Evolutionary conservation across 2,797 vertebrate genomes (phyloP).

Genomic region (Intellagama lesueurii): DNA sequence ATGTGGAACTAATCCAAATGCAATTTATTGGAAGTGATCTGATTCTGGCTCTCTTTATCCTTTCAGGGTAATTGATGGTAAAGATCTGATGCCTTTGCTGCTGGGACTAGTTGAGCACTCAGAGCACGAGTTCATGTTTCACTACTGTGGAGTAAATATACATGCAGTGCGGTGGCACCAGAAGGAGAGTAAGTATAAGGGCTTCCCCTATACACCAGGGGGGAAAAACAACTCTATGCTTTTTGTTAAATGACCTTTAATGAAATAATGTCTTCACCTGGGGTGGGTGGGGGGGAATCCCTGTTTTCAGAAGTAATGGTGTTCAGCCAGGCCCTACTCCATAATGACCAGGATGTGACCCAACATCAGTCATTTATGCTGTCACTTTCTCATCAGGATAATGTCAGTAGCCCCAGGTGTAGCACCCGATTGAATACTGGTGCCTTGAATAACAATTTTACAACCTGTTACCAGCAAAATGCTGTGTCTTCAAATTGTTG

Average conservation of each 20-base stretch:
- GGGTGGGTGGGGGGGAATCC: background rate
- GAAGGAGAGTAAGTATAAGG: slow-evolving; percentile 72
- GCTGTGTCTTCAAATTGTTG: too few species aligned
- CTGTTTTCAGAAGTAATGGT: background rate
- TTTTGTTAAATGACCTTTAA: background rate
- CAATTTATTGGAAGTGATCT: background rate
- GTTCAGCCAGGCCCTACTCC: background rate
- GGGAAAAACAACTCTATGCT: background rate
- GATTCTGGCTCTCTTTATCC: background rate
- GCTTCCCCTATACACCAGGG: background rate
- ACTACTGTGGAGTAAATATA: slow-evolving; percentile 76
- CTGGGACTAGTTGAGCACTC: slow-evolving; percentile 51
- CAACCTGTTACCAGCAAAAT: too few species aligned
- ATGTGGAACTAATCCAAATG: background rate
- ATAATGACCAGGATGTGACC: background rate
- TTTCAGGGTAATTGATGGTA: slow-evolving; percentile 76
- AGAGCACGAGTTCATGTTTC: slow-evolving; percentile 77
- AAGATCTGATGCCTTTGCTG: slow-evolving; percentile 76
- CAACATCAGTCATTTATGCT: background rate
- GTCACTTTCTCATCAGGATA: background rate
- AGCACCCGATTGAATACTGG: background rate
- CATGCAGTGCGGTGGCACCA: slow-evolving; percentile 79
- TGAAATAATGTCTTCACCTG: background rate
- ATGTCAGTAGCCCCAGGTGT: background rate
- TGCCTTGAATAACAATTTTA: too few species aligned